These are phyloP conservation scores for Lypha dubia DNA, from an alignment of 2,888 invertebrate species.

Conservation along the genomic window DNA sequence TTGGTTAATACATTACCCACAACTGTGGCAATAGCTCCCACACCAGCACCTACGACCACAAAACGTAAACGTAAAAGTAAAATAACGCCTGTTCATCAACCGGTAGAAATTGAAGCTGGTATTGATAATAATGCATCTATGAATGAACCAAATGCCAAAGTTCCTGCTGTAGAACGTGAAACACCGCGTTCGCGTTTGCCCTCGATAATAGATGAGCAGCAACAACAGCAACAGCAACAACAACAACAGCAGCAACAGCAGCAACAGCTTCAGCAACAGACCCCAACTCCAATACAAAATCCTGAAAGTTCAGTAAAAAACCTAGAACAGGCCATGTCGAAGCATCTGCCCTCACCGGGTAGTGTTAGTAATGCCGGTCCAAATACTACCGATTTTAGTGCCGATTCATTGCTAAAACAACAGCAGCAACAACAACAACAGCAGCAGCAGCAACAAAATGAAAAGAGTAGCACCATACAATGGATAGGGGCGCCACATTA, in stretches of 20 bases:
- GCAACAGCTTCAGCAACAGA: slow-evolving; percentile 68
- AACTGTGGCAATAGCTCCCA: slow-evolving; percentile 73
- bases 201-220: slow-evolving; percentile 80
- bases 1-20: slow-evolving; percentile 74
- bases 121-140: slow-evolving; percentile 52
- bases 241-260: slow-evolving; percentile 69
- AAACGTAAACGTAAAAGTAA: slow-evolving; percentile 87
- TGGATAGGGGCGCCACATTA: slow-evolving; percentile 94
- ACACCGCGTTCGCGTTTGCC: slow-evolving; percentile 82
- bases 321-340: slow-evolving; percentile 97
- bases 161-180: slow-evolving; percentile 81
- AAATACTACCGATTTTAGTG: slow-evolving; percentile 93
- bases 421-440: slow-evolving; percentile 77
- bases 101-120: slow-evolving; percentile 74
- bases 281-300: slow-evolving; percentile 74
- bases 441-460: slow-evolving; percentile 87
- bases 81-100: slow-evolving; percentile 82
- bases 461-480: slow-evolving; percentile 90
- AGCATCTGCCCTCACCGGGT: slow-evolving; percentile 90
- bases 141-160: slow-evolving; percentile 74
- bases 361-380: slow-evolving; percentile 76
- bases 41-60: slow-evolving; percentile 74
- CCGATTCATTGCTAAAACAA: slow-evolving; percentile 90
- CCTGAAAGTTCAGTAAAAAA: slow-evolving; percentile 87
- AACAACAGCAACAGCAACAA: slow-evolving; percentile 70